These are phyloP conservation scores for Hypanus sabinus DNA, from an alignment of 2,113 vertebrate genomes.

Conservation along the genomic window DNA sequence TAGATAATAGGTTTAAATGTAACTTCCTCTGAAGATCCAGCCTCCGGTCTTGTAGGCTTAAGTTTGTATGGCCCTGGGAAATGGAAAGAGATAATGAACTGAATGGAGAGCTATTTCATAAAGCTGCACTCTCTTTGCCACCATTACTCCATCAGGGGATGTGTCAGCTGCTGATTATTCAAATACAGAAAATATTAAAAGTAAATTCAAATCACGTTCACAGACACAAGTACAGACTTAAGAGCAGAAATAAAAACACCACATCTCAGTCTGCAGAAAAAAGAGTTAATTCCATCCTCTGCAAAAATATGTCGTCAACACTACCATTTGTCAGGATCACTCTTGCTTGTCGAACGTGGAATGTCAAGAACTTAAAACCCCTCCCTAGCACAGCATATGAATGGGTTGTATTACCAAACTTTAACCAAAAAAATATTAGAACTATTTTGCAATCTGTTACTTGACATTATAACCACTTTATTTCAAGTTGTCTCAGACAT, in stretches of 20 bases:
- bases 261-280: background rate
- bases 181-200: background rate
- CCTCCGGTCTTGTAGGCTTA: too few relatives aligned
- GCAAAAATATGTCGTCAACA: background rate
- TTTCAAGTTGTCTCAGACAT: background rate
- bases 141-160: too few relatives aligned
- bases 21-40: too few relatives aligned
- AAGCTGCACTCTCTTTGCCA: too few relatives aligned
- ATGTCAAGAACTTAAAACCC: background rate
- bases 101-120: too few relatives aligned
- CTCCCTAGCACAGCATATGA: background rate
- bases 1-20: too few relatives aligned
- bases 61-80: too few relatives aligned
- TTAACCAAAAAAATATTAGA: background rate
- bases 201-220: background rate
- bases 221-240: too few relatives aligned
- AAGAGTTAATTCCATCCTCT: background rate
- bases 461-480: background rate
- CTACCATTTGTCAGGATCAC: background rate
- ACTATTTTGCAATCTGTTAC: background rate
- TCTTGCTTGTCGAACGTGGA: background rate
- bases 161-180: background rate
- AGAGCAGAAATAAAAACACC: background rate
- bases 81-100: too few relatives aligned
- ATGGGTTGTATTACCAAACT: background rate